A percentile compares a stretch with the other conserved stretches of the same genome.
phyloP scores from a whole-genome alignment of 2,888 invertebrate species.

The Diaperis boleti region DNA sequence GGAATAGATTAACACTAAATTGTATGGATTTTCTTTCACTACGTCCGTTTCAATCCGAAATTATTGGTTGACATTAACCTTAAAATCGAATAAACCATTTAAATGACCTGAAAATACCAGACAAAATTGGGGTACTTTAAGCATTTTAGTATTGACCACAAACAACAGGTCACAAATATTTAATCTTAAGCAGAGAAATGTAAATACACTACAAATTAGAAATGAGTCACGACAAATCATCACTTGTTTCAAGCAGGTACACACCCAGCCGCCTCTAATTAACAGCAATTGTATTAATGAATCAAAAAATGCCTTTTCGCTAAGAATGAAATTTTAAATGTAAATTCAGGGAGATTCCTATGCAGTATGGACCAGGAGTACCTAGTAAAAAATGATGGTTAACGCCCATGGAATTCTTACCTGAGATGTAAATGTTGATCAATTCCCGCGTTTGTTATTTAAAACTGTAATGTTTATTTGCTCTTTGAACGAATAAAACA shows the following conservation, averaged over 20 bases:
- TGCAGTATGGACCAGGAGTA: not conserved
- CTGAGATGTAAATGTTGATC: slow-evolving; percentile 39
- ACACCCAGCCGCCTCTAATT: slow-evolving; percentile 35
- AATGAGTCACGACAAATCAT: slow-evolving; percentile 42
- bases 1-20: no score
- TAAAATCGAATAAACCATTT: no score
- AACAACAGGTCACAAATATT: no score
- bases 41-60: no score
- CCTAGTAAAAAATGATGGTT: slow-evolving; percentile 35
- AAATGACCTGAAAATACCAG: no score
- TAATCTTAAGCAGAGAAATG: slow-evolving; percentile 6
- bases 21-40: no score
- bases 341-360: not conserved
- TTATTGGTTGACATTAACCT: no score
- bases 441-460: slow-evolving; percentile 41
- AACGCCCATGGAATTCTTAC: slow-evolving; percentile 41
- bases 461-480: slow-evolving; percentile 33
- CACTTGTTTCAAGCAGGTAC: slow-evolving; percentile 37
- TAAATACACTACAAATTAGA: slow-evolving; percentile 36
- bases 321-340: not conserved
- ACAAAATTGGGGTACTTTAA: no score
- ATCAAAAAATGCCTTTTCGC: no score
- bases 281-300: slow-evolving; percentile 23
- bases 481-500: slow-evolving; percentile 3
- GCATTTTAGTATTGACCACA: no score